Evolutionary conservation across 2,888 invertebrate genomes (phyloP), one percentile per base, ranked within the genome.

Genomic region (Crematogaster levior): DNA sequence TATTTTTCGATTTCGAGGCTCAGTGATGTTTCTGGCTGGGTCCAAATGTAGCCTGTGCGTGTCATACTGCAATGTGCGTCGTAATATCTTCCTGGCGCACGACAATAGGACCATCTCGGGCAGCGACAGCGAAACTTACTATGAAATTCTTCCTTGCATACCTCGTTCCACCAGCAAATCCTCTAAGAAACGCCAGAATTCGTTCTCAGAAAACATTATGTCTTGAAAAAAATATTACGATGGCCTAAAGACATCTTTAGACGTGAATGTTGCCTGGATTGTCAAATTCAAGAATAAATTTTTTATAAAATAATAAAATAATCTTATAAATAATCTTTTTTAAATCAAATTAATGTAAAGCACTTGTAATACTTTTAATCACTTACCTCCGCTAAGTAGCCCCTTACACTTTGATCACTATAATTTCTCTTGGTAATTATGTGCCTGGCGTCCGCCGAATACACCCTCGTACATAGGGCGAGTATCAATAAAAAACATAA

Each of bases 161-260:
- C 97, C 95, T 98, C 98, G 94, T 98, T 98, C 97, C 98, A 98
- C 98, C 98, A 98, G 94, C 98, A 98, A 72, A 97, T 98, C 93
- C 98, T 96, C 98, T 98, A 94, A 15, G 74, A 83, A 60, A 61
- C 12, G 9, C 53, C 46, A 72, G 12, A 73, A 60, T 65, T 61
- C 1, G n/a, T 65, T 18, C 2, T 40, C n/a, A n/a, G n/a, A n/a
- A n/a, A n/a, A n/a, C n/a, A n/a, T n/a, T n/a, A n/a, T n/a, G n/a
- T n/a, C n/a, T n/a, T n/a, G n/a, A n/a, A n/a, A n/a, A n/a, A n/a
- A n/a, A n/a, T n/a, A n/a, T n/a, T n/a, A n/a, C n/a, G n/a, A n/a
- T n/a, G n/a, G n/a, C n/a, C n/a, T n/a, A n/a, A n/a, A n/a, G n/a
- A n/a, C n/a, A n/a, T n/a, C n/a, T n/a, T n/a, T n/a, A n/a, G n/a